Evolutionary conservation across 2,113 vertebrate species (phyloP), one percentile per base, ranked within the genome.

Genomic region (Aptenodytes forsteri): DNA sequence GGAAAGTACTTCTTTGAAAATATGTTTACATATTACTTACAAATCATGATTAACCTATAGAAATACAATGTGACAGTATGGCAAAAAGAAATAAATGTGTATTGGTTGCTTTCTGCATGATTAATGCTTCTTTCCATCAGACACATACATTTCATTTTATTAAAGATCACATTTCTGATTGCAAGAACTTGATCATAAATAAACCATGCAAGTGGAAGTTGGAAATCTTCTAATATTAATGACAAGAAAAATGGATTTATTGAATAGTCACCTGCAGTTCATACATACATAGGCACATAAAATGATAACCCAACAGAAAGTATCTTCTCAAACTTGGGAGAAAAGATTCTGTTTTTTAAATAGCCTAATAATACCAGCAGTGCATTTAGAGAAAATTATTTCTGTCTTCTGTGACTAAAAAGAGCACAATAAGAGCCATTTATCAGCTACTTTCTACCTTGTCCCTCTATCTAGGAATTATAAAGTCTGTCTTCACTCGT

Each of bases 81-180:
- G 91, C 62, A 96, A 66, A 79, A 95, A 87, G 44, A 94, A 96
- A 94, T 95, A 91, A 95, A 88, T 88, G 79, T 70, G 58, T 77
- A 91, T 86, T 91, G 58, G 70, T 94, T 89, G 84, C 58, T 91
- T 97, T 96, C 82, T 90, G 61, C 71, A 66, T 96, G 96, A 97
- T 96, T 96, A 97, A 97, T 97, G 87, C 15, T 90, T 95, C 80
- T 96, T 91, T 93, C 84, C 76, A 91, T 89, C 89, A 94, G 91
- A 93, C 54, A 79, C 84, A 94, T 94, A 96, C 75, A 95, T 93
- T 96, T 93, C 89, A 91, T 96, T 96, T 97, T 96, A 97, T 97
- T 97, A 96, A 97, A 97, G 95, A 96, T 96, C 96, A 94, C 87
- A 96, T 93, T 96, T 96, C 94, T 96, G 93, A 97, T 96, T 96